Evolutionary conservation across 1,140 invertebrate genomes (phyloP).

Genomic region (Doryteuthis pealeii): DNA sequence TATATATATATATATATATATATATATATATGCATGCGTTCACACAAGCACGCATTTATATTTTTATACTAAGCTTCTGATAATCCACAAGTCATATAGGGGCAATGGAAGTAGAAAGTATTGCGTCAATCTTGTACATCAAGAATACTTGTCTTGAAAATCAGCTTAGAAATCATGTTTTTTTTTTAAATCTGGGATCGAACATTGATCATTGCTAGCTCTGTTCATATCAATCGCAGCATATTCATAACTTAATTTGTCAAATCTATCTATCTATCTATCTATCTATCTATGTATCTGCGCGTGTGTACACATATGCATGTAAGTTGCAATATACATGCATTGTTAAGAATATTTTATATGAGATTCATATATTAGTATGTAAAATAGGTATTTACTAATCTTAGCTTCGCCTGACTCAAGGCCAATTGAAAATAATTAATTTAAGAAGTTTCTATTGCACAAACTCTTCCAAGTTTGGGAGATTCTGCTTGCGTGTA

Average conservation of each 20-base stretch:
- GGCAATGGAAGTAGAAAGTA: not conserved
- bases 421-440: too few species aligned
- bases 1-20: too few species aligned
- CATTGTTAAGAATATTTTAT: not conserved
- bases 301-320: not conserved
- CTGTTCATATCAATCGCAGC: not conserved
- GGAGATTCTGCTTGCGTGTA: too few species aligned
- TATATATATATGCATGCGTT: too few species aligned
- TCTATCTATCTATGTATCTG: not conserved
- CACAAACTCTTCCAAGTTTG: too few species aligned
- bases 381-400: not conserved
- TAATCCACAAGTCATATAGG: not conserved
- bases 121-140: not conserved
- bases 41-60: not conserved
- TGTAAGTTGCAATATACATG: not conserved
- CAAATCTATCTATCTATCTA: not conserved
- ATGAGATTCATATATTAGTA: not conserved
- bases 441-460: too few species aligned
- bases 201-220: not conserved
- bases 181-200: not conserved
- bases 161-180: not conserved
- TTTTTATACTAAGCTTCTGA: not conserved
- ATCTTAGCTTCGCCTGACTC: too few species aligned
- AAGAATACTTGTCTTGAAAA: not conserved
- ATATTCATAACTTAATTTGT: not conserved